These are phyloP conservation scores for Epinotia nisella DNA, from an alignment of 2,888 invertebrate genomes.

Conservation along the genomic window DNA sequence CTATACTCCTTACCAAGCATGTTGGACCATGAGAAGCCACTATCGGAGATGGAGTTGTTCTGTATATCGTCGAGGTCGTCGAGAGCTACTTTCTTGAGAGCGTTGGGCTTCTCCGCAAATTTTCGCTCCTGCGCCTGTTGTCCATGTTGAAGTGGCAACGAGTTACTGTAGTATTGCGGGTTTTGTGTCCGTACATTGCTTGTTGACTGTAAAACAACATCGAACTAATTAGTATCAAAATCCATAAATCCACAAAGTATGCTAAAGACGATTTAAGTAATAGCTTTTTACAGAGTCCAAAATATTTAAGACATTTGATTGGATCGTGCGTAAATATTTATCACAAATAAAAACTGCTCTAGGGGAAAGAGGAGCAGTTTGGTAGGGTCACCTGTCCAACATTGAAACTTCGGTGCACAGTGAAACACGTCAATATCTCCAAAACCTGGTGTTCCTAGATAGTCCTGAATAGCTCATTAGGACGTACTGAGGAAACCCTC, in stretches of 20 bases:
- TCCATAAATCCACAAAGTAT: too few species aligned
- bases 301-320: neutral
- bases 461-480: too few species aligned
- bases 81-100: slow-evolving; percentile 93
- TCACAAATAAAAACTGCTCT: neutral
- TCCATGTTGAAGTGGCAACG: slow-evolving; percentile 67
- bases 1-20: slow-evolving; percentile 86
- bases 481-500: too few species aligned
- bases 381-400: too few species aligned
- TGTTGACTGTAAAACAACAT: slow-evolving; percentile 69
- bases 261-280: too few species aligned
- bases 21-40: slow-evolving; percentile 95
- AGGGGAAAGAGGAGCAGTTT: too few species aligned
- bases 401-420: too few species aligned
- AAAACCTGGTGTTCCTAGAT: too few species aligned
- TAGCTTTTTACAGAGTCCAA: neutral
- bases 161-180: slow-evolving; percentile 79
- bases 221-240: neutral
- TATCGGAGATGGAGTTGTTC: slow-evolving; percentile 91
- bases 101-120: slow-evolving; percentile 95
- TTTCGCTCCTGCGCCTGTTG: slow-evolving; percentile 87
- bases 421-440: too few species aligned
- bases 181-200: slow-evolving; percentile 79
- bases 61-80: slow-evolving; percentile 93
- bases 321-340: neutral